Evolutionary conservation across 2,113 vertebrate genomes (phyloP).

Genomic region (Vulpes ferrilata): DNA sequence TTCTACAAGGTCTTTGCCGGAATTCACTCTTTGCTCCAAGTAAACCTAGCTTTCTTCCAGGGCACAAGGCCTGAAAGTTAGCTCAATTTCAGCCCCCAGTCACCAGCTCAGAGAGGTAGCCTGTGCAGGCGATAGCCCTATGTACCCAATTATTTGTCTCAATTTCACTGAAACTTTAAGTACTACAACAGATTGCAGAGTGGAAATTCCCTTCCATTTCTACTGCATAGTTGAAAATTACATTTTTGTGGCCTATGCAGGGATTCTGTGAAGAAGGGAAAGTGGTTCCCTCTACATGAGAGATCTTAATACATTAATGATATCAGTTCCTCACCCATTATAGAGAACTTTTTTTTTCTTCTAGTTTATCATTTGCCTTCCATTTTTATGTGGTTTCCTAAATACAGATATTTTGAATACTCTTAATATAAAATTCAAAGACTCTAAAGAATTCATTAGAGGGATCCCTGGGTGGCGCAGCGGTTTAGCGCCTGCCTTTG

Average conservation of each 20-base stretch:
- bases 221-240: background rate
- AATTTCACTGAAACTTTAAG: background rate
- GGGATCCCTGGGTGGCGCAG: too few relatives aligned
- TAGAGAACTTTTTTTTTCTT: background rate
- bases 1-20: background rate
- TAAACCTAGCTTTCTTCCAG: background rate
- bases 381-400: background rate
- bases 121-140: background rate
- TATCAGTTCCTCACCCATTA: background rate
- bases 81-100: background rate
- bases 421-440: slow-evolving; percentile 1
- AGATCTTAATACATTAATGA: background rate
- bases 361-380: background rate
- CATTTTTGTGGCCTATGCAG: background rate
- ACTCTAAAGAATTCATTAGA: too few relatives aligned
- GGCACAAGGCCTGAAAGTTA: background rate
- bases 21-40: background rate
- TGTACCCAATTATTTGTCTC: background rate
- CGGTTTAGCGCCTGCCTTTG: too few relatives aligned
- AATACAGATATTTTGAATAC: background rate
- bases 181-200: background rate
- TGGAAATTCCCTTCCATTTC: background rate
- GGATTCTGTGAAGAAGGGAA: background rate
- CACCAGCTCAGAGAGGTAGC: background rate
- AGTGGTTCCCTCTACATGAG: background rate